phyloP scores from a whole-genome alignment of 2,113 vertebrate genomes.

The Notarius quadriscutis region DNA sequence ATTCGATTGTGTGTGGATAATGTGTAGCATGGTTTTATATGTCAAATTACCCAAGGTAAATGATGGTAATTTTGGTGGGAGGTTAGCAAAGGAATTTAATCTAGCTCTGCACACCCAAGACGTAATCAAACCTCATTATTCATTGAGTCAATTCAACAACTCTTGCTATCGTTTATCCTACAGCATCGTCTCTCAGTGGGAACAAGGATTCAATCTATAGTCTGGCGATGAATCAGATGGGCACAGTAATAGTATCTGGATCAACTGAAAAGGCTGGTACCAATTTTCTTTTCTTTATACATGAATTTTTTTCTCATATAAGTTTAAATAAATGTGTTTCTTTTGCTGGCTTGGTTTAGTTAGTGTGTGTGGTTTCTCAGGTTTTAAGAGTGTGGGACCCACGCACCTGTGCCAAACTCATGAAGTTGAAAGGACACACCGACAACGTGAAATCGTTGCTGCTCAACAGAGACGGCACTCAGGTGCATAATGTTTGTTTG shows the following conservation, averaged over 20 bases:
- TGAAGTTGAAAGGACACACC: slow-evolving; percentile 98
- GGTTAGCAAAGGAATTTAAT: neutral
- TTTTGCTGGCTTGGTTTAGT: neutral
- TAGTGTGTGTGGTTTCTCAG: slow-evolving; percentile 59
- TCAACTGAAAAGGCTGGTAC: slow-evolving; percentile 95
- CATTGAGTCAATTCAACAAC: neutral
- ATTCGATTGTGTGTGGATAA: neutral
- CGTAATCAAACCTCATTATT: neutral
- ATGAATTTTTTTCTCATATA: neutral
- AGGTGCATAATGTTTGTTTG: slow-evolving; percentile 72
- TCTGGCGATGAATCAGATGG: slow-evolving; percentile 99
- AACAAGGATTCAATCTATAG: slow-evolving; percentile 99
- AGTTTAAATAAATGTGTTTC: neutral
- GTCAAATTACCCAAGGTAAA: neutral
- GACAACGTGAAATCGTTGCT: slow-evolving; percentile 96
- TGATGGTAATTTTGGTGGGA: neutral
- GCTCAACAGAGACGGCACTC: slow-evolving; percentile 93
- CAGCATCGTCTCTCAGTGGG: slow-evolving; percentile 96
- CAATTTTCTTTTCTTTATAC: neutral
- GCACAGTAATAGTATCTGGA: slow-evolving; percentile 97
- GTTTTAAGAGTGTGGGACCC: slow-evolving; percentile 98
- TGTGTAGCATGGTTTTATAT: neutral
- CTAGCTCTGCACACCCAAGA: neutral
- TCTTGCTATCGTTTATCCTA: slow-evolving; percentile 46
- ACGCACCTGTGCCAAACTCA: slow-evolving; percentile 95